A percentile compares a stretch with the other conserved stretches of the same genome.
Evolutionary conservation across 2,888 invertebrate species (phyloP).

Genomic region (Sepioteuthis lessoniana): DNA sequence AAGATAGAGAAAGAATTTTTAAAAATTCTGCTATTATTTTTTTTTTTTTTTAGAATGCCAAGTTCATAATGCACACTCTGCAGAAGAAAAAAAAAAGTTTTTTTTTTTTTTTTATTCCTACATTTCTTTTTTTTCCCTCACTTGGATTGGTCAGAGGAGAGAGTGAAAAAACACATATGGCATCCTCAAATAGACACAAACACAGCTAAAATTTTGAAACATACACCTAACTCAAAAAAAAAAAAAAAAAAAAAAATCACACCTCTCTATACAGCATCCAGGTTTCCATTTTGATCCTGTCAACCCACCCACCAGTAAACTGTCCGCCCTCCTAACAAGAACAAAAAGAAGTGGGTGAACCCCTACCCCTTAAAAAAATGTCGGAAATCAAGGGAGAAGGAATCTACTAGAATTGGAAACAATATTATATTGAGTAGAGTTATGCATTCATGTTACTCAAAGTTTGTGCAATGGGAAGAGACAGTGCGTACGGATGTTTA

Average conservation of each 20-base stretch:
- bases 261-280: neutral
- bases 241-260: neutral
- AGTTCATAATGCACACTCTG: too few species aligned
- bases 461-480: neutral
- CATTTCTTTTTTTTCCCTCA: too few species aligned
- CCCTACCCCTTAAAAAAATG: neutral
- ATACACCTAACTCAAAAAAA: neutral
- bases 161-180: neutral
- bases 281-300: neutral
- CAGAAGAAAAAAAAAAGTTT: too few species aligned
- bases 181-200: neutral
- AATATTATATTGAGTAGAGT: neutral
- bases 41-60: too few species aligned
- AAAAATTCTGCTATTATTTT: too few species aligned
- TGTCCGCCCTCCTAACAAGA: neutral
- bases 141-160: too few species aligned
- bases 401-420: neutral
- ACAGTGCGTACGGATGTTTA: neutral
- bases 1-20: too few species aligned
- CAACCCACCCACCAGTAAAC: neutral
- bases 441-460: neutral
- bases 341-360: too few species aligned
- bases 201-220: too few species aligned
- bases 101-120: too few species aligned
- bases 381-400: neutral